Evolutionary conservation across 2,113 vertebrate species (phyloP).

Genomic region (Chaetops frenatus): DNA sequence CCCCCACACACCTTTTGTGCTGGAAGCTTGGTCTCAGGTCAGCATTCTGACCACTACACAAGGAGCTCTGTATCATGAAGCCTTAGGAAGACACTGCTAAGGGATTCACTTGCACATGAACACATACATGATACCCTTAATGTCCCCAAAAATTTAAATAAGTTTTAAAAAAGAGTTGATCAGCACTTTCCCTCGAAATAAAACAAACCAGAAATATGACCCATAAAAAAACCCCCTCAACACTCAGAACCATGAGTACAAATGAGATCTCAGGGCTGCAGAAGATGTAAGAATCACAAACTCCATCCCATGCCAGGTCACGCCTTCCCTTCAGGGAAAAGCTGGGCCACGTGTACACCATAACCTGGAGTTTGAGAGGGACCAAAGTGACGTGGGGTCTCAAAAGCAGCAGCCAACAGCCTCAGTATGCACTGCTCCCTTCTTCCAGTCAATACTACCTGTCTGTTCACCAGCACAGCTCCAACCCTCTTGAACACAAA

Average conservation of each 20-base stretch:
- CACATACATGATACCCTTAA: neutral
- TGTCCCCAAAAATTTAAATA: neutral
- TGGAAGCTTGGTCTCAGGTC: too few relatives aligned
- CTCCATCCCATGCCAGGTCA: neutral
- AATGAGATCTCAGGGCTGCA: neutral
- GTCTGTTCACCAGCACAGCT: rapidly evolving
- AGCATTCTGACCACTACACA: rapidly evolving
- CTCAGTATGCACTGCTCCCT: rapidly evolving
- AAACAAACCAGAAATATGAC: neutral
- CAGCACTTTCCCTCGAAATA: neutral
- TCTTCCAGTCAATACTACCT: rapidly evolving
- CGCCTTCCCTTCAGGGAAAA: too few relatives aligned
- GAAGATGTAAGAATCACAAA: neutral
- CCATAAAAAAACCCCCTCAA: rapidly evolving
- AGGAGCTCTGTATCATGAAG: neutral
- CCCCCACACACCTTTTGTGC: rapidly evolving
- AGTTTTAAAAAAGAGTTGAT: neutral
- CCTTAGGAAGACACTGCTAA: neutral
- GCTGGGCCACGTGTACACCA: rapidly evolving
- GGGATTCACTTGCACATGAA: neutral
- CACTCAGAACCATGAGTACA: neutral
- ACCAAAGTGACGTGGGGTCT: neutral
- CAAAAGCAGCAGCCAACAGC: neutral
- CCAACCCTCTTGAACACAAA: neutral
- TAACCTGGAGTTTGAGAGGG: neutral